A percentile compares a stretch with the other conserved stretches of the same genome.
Conservation (phyloP, 2,888 invertebrate species). For the Torymus auratus region DNA sequence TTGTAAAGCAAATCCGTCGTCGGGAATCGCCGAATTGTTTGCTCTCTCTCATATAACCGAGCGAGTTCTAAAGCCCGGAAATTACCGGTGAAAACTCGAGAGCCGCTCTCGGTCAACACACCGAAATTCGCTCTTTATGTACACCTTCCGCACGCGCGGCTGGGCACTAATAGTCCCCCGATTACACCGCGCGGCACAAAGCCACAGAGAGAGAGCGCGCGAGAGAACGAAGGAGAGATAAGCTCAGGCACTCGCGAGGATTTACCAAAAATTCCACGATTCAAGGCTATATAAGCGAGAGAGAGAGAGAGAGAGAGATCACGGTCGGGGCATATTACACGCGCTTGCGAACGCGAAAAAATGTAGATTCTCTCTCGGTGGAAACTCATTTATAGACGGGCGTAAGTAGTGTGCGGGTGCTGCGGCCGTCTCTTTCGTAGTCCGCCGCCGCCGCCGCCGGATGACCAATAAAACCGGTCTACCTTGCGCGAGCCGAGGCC, state of each 20-base stretch:
- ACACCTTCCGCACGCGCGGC: background rate
- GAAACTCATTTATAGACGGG: slow-evolving; percentile 43
- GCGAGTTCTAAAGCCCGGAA: too few species aligned
- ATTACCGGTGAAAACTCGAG: background rate
- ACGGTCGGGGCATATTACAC: slow-evolving; percentile 32
- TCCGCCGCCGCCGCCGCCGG: background rate
- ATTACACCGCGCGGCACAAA: background rate
- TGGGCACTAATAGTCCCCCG: background rate
- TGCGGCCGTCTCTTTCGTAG: slow-evolving; percentile 10
- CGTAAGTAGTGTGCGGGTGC: slow-evolving; percentile 6
- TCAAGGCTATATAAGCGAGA: slow-evolving; percentile 10
- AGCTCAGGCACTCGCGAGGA: background rate
- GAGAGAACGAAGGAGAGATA: background rate
- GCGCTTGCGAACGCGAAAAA: background rate
- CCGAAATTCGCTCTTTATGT: too few species aligned
- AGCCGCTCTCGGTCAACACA: background rate
- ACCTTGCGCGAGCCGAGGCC: slow-evolving; percentile 25
- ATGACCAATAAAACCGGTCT: slow-evolving; percentile 50
- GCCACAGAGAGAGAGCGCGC: background rate
- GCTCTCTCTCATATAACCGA: too few species aligned
- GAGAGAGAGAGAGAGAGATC: slow-evolving; percentile 26
- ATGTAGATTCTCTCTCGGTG: slow-evolving; percentile 14
- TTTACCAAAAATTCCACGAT: slow-evolving; percentile 28
- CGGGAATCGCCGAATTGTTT: too few species aligned
- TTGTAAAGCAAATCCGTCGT: background rate